Base-by-base conservation (phyloP, 2,888 invertebrate species). In the Chydorus sphaericus region DNA sequence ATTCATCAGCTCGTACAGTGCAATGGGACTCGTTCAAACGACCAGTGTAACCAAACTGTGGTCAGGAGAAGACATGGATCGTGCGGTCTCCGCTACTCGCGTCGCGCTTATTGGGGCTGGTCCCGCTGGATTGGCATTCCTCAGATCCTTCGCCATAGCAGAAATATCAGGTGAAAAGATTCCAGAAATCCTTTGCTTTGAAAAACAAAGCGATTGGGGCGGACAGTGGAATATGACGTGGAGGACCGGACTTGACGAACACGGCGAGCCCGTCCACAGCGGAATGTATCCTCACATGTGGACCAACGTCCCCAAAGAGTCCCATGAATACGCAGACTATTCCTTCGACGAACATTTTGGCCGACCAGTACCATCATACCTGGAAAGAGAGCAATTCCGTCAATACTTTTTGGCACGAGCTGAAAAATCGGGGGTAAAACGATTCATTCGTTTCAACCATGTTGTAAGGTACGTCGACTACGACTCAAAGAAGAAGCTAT, bases 191-290 rank as follows among this genome's bases (percentile, higher is more conserved):
- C 26, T 44, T 20, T 44, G 44, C 23, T 44, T 44, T 26, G 44
- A 44, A 44, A 44, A 44, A 10, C 44, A 44, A 44, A 44, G 23
- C 44, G 44, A 44, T 10, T 44, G 44, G 44, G 44, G 44, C 6
- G 44, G 44, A 7, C 23, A 26, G 44, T 44, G 44, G 44, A 44
- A 44, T 44, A 26, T 26, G 14, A 44, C 44, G 4, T 44, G 44
- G 44, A 8, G 44, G n/a, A 44, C 44, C 14, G 44, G 44, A 6
- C 5, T 20, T 14, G 44, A 26, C 5, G 26, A 44, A 44, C 28
- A 44, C 26, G 44, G 44, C 23, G 44, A 44, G 28, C 44, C 26
- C 28, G 44, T 44, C n/a, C 44, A 44, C 44, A 44, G 44, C 23
- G 26, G 44, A 8, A 44, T 44, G 44, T 44, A 44, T 20, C 44